phyloP scores from a whole-genome alignment of 2,113 vertebrate species.

The Mellivora capensis region DNA sequence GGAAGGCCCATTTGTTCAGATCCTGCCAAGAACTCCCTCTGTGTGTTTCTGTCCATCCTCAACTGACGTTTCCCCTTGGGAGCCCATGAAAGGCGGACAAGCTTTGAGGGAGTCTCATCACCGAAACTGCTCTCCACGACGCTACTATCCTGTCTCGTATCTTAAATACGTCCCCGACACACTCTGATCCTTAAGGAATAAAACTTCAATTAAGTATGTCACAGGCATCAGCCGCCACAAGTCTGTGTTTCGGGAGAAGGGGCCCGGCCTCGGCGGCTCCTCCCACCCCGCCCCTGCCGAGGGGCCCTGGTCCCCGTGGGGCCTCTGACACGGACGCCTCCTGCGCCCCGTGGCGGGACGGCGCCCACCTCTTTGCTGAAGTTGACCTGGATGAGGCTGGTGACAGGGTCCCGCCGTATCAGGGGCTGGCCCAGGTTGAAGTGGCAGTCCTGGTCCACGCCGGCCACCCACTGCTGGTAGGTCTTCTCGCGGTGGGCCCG shows the following conservation, averaged over 20 bases:
- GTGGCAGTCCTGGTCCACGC: conserved; percentile 78
- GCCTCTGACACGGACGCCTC: fast-evolving
- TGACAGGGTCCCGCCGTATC: conserved; percentile 54
- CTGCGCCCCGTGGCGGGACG: fast-evolving
- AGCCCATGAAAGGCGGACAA: background rate
- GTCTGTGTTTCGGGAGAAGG: fast-evolving
- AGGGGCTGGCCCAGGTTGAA: conserved; percentile 85
- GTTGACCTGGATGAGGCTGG: conserved; percentile 78
- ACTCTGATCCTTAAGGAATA: background rate
- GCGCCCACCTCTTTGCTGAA: conserved; percentile 83
- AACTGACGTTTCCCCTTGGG: too few species aligned
- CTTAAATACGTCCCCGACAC: background rate
- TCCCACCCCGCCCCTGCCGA: fast-evolving
- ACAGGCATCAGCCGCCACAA: fast-evolving
- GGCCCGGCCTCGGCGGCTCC: background rate
- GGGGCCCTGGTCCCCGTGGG: fast-evolving
- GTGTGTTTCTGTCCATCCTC: background rate
- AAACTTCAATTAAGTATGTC: background rate
- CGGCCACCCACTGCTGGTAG: conserved; percentile 72
- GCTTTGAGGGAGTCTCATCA: fast-evolving
- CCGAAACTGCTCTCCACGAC: too few species aligned
- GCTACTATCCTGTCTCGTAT: background rate
- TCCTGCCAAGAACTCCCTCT: background rate
- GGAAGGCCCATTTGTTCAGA: too few species aligned
- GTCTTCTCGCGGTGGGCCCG: conserved; percentile 39